Evolutionary conservation across 2,113 vertebrate genomes (phyloP).

Genomic region (Mirza zaza): DNA sequence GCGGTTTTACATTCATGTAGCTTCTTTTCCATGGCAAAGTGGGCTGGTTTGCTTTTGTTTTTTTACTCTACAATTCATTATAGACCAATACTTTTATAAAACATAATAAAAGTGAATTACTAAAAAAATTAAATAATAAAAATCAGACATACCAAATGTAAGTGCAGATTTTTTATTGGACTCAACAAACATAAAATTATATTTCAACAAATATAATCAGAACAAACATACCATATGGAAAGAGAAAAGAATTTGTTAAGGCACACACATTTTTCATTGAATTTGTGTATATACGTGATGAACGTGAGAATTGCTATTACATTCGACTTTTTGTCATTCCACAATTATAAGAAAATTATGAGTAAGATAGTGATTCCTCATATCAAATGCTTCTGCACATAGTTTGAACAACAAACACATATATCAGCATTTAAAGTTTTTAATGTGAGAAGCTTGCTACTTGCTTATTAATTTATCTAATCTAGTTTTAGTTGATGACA

Average conservation of each 20-base stretch:
- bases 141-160: not conserved
- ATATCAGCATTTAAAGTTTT: constrained; percentile 22
- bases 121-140: not conserved
- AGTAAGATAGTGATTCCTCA: not conserved
- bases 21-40: not conserved
- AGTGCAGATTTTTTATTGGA: not conserved
- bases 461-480: not conserved
- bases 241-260: not conserved
- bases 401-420: not conserved
- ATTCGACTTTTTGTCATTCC: not conserved
- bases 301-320: not conserved
- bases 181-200: constrained; percentile 11
- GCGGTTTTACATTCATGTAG: not conserved
- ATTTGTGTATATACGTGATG: not conserved
- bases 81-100: not conserved
- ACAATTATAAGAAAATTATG: not conserved
- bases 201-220: constrained; percentile 13
- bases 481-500: not conserved
- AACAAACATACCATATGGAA: not conserved
- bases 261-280: not conserved
- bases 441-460: not conserved
- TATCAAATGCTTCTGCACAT: constrained; percentile 2
- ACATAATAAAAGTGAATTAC: constrained; percentile 9
- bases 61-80: not conserved
- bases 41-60: not conserved